Conservation (phyloP, 2,113 vertebrate genomes). For the Clarias macrocephalus region DNA sequence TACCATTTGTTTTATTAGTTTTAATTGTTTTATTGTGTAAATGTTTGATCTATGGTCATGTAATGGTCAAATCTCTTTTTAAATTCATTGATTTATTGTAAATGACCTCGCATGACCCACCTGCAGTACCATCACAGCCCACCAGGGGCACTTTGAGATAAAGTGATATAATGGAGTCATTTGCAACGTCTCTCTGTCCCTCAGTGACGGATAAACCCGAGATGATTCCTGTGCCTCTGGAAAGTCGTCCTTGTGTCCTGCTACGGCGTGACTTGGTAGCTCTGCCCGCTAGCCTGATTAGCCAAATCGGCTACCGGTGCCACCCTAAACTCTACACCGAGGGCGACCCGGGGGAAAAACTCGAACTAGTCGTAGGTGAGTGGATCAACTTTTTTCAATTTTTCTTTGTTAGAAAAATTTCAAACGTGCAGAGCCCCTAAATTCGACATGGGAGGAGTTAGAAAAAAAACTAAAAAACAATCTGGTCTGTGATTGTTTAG, state of each 20-base stretch:
- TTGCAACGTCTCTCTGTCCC: not conserved
- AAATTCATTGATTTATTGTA: too few species aligned
- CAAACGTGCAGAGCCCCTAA: too few species aligned
- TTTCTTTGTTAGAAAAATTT: not conserved
- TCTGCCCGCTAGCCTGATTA: conserved; percentile 95
- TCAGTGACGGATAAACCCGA: conserved; percentile 85
- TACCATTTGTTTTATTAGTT: too few species aligned
- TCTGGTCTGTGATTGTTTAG: too few species aligned
- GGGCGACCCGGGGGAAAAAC: conserved; percentile 96
- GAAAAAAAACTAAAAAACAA: too few species aligned
- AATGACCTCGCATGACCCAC: too few species aligned
- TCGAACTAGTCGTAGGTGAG: conserved; percentile 93
- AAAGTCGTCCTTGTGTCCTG: conserved; percentile 93
- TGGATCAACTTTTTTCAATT: not conserved
- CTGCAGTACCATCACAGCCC: too few species aligned
- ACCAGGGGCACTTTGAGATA: too few species aligned
- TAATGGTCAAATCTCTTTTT: too few species aligned
- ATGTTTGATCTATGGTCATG: too few species aligned
- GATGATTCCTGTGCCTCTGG: conserved; percentile 80
- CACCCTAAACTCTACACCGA: conserved; percentile 98
- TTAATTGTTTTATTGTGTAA: too few species aligned
- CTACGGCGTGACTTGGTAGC: conserved; percentile 94
- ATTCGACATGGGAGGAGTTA: too few species aligned
- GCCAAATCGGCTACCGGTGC: conserved; percentile 98
- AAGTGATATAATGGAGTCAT: not conserved